Conservation (phyloP, 2,797 vertebrate species). For the Hipposideros larvatus region DNA sequence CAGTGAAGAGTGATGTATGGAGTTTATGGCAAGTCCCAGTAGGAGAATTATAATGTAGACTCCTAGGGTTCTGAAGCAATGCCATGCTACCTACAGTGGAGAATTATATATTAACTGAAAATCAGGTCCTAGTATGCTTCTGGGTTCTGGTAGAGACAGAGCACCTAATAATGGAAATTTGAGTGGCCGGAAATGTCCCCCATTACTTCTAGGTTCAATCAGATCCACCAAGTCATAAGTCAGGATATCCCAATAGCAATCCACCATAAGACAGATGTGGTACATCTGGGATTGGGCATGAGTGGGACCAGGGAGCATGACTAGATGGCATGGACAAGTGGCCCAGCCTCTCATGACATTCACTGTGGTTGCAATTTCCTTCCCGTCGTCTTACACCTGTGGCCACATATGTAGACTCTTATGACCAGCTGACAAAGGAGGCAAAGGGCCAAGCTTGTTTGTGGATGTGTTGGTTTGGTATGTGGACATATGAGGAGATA, state of each 20-base stretch:
- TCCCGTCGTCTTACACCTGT: background rate
- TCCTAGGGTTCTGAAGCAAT: background rate
- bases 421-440: background rate
- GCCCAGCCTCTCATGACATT: background rate
- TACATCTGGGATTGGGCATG: background rate
- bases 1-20: background rate
- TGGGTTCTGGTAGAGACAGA: background rate
- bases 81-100: background rate
- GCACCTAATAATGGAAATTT: background rate
- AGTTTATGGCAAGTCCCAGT: background rate
- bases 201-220: background rate
- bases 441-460: background rate
- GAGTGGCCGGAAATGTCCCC: background rate
- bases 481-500: background rate
- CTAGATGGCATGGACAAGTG: background rate
- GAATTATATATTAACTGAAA: slow-evolving; percentile 5
- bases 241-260: background rate
- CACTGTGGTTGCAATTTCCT: background rate
- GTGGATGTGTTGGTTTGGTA: background rate
- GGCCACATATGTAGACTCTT: background rate
- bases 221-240: background rate
- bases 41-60: background rate
- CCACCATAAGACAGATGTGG: background rate
- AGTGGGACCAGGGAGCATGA: background rate
- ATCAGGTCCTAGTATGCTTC: background rate